Evolutionary conservation across 92 coral and sea anemone species (phyloP).

Genomic region (Bergia sp.): DNA sequence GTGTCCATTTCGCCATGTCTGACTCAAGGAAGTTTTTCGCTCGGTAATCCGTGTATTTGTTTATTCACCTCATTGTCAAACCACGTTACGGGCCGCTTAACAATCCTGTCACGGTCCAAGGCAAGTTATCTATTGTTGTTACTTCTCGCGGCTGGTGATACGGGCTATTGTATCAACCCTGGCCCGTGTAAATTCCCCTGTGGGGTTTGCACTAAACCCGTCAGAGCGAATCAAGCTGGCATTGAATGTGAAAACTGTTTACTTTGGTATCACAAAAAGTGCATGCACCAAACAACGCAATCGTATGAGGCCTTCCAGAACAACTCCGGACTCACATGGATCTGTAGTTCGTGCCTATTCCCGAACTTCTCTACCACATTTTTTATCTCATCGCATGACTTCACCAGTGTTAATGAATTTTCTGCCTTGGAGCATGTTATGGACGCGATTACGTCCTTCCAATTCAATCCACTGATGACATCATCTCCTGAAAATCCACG

Average conservation of each 20-base stretch:
- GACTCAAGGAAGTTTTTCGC: constrained; percentile 2
- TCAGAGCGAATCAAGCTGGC: constrained; percentile 2
- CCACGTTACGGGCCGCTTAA: background rate
- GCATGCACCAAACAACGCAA: background rate
- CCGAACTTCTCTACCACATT: constrained; percentile 38
- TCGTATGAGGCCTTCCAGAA: constrained; percentile 23
- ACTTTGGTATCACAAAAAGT: background rate
- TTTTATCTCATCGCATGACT: background rate
- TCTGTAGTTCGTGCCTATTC: constrained; percentile 5
- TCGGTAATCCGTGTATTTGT: background rate
- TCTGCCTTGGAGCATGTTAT: no score
- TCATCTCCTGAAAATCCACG: no score
- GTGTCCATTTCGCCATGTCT: background rate
- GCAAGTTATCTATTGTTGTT: background rate
- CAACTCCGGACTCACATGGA: constrained; percentile 36
- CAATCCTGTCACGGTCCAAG: constrained; percentile 7
- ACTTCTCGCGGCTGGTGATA: background rate
- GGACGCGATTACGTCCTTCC: no score
- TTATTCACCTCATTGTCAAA: background rate
- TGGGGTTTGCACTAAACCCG: background rate
- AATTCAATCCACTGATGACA: no score
- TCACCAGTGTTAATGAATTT: no score
- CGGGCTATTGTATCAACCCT: constrained; percentile 6
- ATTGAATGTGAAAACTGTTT: background rate
- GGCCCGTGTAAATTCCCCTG: constrained; percentile 3